Base-by-base conservation (phyloP, 2,113 vertebrate genomes). In the Elephas maximus region DNA sequence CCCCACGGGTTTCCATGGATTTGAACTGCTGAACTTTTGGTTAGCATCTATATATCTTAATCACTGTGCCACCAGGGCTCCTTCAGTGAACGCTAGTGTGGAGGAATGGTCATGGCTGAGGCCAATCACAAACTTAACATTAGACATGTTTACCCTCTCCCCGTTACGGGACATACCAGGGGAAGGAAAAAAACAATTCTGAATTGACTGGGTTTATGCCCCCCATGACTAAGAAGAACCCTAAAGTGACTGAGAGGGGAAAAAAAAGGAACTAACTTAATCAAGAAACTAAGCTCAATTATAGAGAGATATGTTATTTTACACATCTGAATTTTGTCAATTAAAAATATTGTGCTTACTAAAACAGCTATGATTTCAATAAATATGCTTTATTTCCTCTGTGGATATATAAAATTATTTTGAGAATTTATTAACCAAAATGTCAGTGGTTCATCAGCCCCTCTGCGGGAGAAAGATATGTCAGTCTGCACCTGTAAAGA, bases 381-480 rank as follows among this genome's bases (percentile, higher is more conserved):
- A 82, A 73, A 23, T 94, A 33, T 93, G 15, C 26, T 90, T 71
- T 86, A 20, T 92, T 96, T 95, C 7, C 15, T 89, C 30, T 33
- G 77, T 11, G 24, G 24, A 37, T 57, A 44, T 18, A n/a, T 6
- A 82, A 4, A 90, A 57, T 97, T 57, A 53, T 44, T 95, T 53
- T 65, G 30, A 85, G 73, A 76, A 79, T 12, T 62, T 92, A 18
- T 76, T 92, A 57, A 17, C 53, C 53, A 57, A 57, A 17, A 57
- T 10, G 53, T 17, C 53, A 57, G 53, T 57, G 53, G 8, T 57
- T 57, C 53, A 57, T 14, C 53, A 57, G 15, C 53, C 53, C 53
- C 53, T 57, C 53, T 57, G 53, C 15, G 14, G 8, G 53, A 57
- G 53, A 57, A 57, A 57, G 53, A 57, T 57, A 14, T 57, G 53